A percentile compares a stretch with the other conserved stretches of the same genome.
Conservation (phyloP, 2,888 invertebrate species). For the Rhamphomyia laevipes region DNA sequence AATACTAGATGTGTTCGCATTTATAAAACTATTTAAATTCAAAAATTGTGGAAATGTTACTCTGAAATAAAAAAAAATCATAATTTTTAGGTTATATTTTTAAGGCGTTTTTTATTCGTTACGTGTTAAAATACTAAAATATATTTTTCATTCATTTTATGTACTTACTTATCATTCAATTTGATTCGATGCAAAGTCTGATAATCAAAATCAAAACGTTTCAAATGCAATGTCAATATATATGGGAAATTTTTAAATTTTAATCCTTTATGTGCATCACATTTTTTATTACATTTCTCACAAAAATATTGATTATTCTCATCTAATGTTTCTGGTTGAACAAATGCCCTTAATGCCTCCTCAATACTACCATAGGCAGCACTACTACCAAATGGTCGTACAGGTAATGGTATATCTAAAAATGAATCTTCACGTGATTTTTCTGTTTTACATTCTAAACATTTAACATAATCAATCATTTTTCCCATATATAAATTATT, state of each 20-base stretch:
- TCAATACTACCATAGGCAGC: conserved; percentile 69
- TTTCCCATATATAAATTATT: conserved; percentile 64
- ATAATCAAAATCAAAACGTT: conserved; percentile 84
- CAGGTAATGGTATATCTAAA: conserved; percentile 75
- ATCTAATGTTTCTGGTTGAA: conserved; percentile 70
- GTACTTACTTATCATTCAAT: conserved; percentile 65
- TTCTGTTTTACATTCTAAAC: conserved; percentile 71
- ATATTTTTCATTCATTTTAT: no score
- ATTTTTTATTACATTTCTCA: conserved; percentile 73
- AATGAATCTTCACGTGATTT: conserved; percentile 73
- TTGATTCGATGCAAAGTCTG: conserved; percentile 73
- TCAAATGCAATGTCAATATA: conserved; percentile 72
- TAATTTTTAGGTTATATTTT: no score
- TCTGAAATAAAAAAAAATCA: conserved; percentile 38
- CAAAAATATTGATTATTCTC: conserved; percentile 80
- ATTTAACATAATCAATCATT: conserved; percentile 83
- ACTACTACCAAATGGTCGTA: conserved; percentile 67
- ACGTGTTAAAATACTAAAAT: no score
- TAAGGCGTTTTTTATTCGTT: no score
- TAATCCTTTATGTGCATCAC: conserved; percentile 81
- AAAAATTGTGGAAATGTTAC: conserved; percentile 70
- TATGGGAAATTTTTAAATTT: conserved; percentile 81
- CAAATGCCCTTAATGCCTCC: conserved; percentile 72
- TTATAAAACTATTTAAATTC: conserved; percentile 64
- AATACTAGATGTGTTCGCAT: conserved; percentile 23